Evolutionary conservation across 2,797 vertebrate species (phyloP).

Genomic region (Zenarchopterus dispar): DNA sequence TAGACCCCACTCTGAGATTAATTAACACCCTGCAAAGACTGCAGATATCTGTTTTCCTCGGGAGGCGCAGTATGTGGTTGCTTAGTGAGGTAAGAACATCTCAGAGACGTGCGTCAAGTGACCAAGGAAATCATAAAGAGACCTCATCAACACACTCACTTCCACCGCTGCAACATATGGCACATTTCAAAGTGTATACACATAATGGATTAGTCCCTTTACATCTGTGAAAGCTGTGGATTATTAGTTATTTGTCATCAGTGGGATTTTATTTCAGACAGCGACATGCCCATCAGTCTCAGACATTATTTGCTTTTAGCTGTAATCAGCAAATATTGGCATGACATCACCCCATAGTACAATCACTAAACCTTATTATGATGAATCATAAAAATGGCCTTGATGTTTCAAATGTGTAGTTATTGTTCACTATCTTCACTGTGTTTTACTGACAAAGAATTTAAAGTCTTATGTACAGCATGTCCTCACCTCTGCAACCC

Average conservation of each 20-base stretch:
- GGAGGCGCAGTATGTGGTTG: conserved; percentile 19
- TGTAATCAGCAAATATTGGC: too few species aligned
- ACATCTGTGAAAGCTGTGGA: neutral
- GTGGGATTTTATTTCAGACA: neutral
- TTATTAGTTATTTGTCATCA: neutral
- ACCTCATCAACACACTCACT: neutral
- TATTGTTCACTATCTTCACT: too few species aligned
- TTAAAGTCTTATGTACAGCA: too few species aligned
- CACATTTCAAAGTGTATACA: neutral
- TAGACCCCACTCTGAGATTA: conserved; percentile 58
- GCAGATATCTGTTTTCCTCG: conserved; percentile 43
- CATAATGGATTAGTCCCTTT: neutral
- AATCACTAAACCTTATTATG: too few species aligned
- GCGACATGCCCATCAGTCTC: neutral
- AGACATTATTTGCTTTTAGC: neutral
- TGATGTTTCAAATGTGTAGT: too few species aligned
- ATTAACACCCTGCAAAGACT: conserved; percentile 59
- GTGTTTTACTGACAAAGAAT: too few species aligned
- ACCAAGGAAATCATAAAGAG: conserved; percentile 3
- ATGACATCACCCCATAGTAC: too few species aligned
- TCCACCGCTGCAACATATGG: neutral
- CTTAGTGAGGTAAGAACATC: conserved; percentile 18
- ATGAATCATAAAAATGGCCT: too few species aligned
- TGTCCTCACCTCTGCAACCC: too few species aligned
- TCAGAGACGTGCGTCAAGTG: conserved; percentile 20